phyloP scores from a whole-genome alignment of 1,140 invertebrate genomes.

The Tetramorium parvispinum region DNA sequence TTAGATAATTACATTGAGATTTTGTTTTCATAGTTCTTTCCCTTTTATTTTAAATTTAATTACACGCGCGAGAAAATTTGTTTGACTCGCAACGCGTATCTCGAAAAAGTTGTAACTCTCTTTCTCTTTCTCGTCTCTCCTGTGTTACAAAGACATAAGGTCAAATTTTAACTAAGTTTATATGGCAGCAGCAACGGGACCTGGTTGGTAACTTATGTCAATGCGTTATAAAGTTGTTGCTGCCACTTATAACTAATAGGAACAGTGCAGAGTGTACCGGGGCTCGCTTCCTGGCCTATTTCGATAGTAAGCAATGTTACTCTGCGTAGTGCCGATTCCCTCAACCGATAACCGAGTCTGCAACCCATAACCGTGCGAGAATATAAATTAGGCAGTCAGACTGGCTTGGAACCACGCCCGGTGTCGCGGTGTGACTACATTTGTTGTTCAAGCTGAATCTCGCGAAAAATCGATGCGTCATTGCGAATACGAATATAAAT shows the following conservation, averaged over 20 bases:
- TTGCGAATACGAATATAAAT: not conserved
- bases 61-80: not conserved
- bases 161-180: constrained; percentile 39
- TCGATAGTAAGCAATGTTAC: constrained; percentile 52
- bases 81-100: not conserved
- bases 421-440: constrained; percentile 23
- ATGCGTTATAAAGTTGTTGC: constrained; percentile 45
- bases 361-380: constrained; percentile 48
- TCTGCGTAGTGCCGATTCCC: constrained; percentile 40
- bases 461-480: constrained; percentile 44
- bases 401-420: constrained; percentile 46
- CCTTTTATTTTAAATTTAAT: not conserved
- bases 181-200: not conserved
- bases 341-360: constrained; percentile 42
- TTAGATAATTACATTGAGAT: not conserved
- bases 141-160: not conserved
- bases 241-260: constrained; percentile 53
- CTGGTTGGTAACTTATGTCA: constrained; percentile 31
- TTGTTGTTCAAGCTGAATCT: constrained; percentile 27
- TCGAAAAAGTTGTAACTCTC: not conserved
- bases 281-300: constrained; percentile 55
- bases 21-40: not conserved
- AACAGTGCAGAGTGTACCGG: constrained; percentile 2
- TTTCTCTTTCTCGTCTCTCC: not conserved
- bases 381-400: constrained; percentile 56